These are phyloP conservation scores for Apodemia mormo DNA, from an alignment of 2,888 invertebrate genomes.

Conservation along the genomic window DNA sequence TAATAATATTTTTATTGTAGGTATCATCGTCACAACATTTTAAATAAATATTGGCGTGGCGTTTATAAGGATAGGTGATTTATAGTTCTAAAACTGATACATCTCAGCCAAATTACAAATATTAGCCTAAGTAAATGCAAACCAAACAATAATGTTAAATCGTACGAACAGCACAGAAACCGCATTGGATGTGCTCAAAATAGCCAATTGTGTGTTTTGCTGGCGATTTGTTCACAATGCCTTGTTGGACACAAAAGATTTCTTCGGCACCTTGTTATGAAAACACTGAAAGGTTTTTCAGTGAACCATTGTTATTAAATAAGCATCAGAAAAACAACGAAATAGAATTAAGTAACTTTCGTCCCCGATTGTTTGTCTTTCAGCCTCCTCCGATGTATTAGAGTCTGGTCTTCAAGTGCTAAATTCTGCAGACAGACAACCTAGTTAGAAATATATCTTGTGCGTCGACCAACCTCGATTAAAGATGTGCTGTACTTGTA, in stretches of 20 bases:
- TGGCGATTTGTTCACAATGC: slow-evolving; percentile 8
- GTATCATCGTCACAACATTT: too few relatives aligned
- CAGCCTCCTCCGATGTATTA: too few relatives aligned
- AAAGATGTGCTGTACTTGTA: too few relatives aligned
- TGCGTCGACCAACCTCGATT: too few relatives aligned
- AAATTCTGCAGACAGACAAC: too few relatives aligned
- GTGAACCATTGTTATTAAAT: slow-evolving; percentile 7
- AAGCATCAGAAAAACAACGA: not conserved
- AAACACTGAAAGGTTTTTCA: not conserved
- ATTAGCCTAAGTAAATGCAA: not conserved
- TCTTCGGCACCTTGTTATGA: not conserved
- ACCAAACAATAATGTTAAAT: not conserved
- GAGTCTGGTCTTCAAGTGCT: too few relatives aligned
- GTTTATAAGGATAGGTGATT: too few relatives aligned
- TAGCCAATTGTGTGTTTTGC: not conserved
- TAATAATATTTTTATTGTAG: too few relatives aligned
- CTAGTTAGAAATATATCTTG: too few relatives aligned
- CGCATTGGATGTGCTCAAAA: not conserved
- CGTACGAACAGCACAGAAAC: not conserved
- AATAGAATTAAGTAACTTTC: not conserved
- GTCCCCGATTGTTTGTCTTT: not conserved
- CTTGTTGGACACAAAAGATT: not conserved
- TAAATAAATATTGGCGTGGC: too few relatives aligned
- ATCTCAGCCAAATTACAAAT: too few relatives aligned
- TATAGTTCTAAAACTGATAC: too few relatives aligned